A percentile compares a stretch with the other conserved stretches of the same genome.
phyloP scores from a whole-genome alignment of 2,888 invertebrate genomes.

The Andrena fulva region DNA sequence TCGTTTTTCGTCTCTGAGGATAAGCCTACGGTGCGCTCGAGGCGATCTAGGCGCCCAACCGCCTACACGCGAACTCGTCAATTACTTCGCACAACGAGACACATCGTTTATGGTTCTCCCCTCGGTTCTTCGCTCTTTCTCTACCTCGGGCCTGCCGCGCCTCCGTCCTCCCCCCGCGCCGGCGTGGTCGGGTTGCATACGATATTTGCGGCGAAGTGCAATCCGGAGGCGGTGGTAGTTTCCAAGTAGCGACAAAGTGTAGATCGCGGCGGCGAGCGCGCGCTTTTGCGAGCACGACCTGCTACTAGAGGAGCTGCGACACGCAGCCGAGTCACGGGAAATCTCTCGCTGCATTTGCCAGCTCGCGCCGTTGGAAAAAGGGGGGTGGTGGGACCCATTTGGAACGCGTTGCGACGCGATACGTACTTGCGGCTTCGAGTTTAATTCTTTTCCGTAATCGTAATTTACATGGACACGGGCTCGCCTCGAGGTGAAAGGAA shows the following conservation, averaged over 20 bases:
- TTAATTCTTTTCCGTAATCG: not conserved
- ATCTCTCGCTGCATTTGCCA: not conserved
- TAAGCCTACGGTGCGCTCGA: slow-evolving; percentile 74
- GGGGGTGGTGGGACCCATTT: not conserved
- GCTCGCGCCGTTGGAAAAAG: slow-evolving; percentile 20
- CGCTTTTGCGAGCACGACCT: slow-evolving; percentile 41
- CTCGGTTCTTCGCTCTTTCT: slow-evolving; percentile 42
- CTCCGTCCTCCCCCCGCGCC: slow-evolving; percentile 17
- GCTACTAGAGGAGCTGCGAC: slow-evolving; percentile 13
- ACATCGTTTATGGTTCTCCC: slow-evolving; percentile 73
- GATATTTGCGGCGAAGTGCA: slow-evolving; percentile 64
- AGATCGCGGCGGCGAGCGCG: slow-evolving; percentile 49
- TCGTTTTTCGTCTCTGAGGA: slow-evolving; percentile 76
- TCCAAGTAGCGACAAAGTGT: slow-evolving; percentile 70
- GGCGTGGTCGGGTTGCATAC: slow-evolving; percentile 44
- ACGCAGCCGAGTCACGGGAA: not conserved
- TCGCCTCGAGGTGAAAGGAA: not conserved
- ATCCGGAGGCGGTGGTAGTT: slow-evolving; percentile 68
- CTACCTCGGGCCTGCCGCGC: slow-evolving; percentile 19
- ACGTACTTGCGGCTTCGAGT: not conserved
- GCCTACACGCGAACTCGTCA: slow-evolving; percentile 83
- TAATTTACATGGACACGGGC: not conserved
- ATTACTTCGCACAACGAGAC: slow-evolving; percentile 84
- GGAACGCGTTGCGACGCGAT: slow-evolving; percentile 13
- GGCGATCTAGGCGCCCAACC: slow-evolving; percentile 80